Percentiles rank a stretch among this genome's conserved stretches.
Conservation (phyloP, 2,888 invertebrate genomes). For the Stenichneumon culpator region DNA sequence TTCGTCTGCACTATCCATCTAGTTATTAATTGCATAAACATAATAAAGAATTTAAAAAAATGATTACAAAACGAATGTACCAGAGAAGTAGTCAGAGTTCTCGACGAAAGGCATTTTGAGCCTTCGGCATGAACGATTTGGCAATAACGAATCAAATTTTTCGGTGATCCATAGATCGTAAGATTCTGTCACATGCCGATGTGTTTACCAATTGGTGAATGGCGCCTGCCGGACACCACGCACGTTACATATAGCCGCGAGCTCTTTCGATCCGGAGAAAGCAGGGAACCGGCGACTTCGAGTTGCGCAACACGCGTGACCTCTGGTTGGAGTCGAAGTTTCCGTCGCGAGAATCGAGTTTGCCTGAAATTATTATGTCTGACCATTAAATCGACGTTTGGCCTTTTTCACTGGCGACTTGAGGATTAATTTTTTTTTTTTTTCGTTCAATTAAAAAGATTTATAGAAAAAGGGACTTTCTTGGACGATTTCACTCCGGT, state of each 20-base stretch:
- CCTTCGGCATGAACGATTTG: slow-evolving; percentile 24
- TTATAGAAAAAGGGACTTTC: slow-evolving; percentile 40
- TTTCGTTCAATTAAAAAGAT: not conserved
- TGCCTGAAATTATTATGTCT: not conserved
- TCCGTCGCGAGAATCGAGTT: slow-evolving; percentile 30
- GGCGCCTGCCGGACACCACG: slow-evolving; percentile 49
- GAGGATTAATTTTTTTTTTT: not conserved
- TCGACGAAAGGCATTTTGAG: not conserved
- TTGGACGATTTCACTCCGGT: slow-evolving; percentile 57
- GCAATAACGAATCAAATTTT: slow-evolving; percentile 48
- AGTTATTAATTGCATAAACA: not conserved
- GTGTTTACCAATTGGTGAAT: slow-evolving; percentile 40
- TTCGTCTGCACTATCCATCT: not conserved
- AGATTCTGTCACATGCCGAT: slow-evolving; percentile 54
- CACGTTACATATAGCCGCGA: slow-evolving; percentile 39
- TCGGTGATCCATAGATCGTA: slow-evolving; percentile 36
- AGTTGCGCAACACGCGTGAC: slow-evolving; percentile 53
- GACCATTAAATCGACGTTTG: not conserved
- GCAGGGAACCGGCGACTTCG: slow-evolving; percentile 40
- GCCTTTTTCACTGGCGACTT: not conserved
- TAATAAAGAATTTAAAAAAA: not conserved
- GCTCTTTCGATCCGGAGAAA: slow-evolving; percentile 57
- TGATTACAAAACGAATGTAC: not conserved
- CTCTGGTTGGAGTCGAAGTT: slow-evolving; percentile 27
- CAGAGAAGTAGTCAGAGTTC: not conserved